Evolutionary conservation across 2,113 vertebrate genomes (phyloP), one percentile per base, ranked within the genome.

Genomic region (Mormyrus iriodes): DNA sequence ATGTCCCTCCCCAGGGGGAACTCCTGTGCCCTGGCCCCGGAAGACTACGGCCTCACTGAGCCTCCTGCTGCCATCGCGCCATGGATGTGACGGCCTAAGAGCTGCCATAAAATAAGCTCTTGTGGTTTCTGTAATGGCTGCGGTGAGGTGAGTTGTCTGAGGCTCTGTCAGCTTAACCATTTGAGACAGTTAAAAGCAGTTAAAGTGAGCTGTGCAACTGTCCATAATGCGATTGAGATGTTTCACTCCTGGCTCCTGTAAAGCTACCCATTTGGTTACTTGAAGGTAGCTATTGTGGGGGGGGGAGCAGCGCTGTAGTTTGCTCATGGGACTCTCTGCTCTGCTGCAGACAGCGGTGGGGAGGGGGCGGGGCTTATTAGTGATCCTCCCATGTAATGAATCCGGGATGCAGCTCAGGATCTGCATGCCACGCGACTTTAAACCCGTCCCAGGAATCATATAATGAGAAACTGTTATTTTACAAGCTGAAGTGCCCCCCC

Each of bases 331-430:
- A 76, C 31, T 13, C 89, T 88, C 53, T 73, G 55, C 35, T 49
- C 27, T 84, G 79, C 79, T 51, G 88, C 82, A n/a, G 5, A 58
- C 27, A 21, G 52, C 52, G 48, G 86, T 48, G 86, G 73, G 12
- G 73, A 39, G 31, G 51, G 52, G 86, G 83, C 55, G 73, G 46
- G 76, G 69, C n/a, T 69, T 86, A 88, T 90, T 83, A 90, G 19
- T 0, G 27, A 19, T 46, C 87, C 21, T 52, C 15, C 87, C 19
- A 8, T 42, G 73, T 49, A 46, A 83, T 44, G 86, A 88, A 84
- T 24, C 35, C 24, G 44, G 58, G 44, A 49, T 44, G 13, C n/a
- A 84, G 13, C 39, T 31, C 15, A 27, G 51, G 69, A 51, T 46
- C 49, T 48, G 42, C 51, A 17, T 58, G n/a, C 65, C 39, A 17